Evolutionary conservation across 2,113 vertebrate species (phyloP).

Genomic region (Crotalus tigris): DNA sequence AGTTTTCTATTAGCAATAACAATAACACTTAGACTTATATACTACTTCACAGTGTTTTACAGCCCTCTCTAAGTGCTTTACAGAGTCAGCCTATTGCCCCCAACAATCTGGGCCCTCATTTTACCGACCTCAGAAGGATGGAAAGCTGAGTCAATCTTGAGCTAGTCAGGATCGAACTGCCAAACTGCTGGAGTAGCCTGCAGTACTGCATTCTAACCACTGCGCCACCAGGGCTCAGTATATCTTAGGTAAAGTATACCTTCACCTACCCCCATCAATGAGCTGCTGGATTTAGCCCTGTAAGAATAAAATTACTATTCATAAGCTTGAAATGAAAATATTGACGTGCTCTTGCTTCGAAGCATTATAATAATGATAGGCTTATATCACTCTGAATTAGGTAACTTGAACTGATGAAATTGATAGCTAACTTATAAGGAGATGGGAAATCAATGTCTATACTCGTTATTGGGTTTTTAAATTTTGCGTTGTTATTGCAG

Average conservation of each 20-base stretch:
- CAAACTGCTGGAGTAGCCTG: too few relatives aligned
- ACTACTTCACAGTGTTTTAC: too few relatives aligned
- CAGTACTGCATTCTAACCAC: too few relatives aligned
- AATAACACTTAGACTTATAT: too few relatives aligned
- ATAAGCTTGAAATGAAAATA: not conserved
- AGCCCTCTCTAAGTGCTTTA: too few relatives aligned
- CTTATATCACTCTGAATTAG: not conserved
- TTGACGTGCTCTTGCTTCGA: not conserved
- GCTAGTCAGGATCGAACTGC: too few relatives aligned
- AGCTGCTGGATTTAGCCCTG: not conserved
- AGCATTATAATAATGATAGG: not conserved
- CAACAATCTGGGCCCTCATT: too few relatives aligned
- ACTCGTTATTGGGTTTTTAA: not conserved
- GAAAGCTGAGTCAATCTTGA: too few relatives aligned
- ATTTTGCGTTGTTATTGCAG: not conserved
- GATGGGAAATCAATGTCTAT: not conserved
- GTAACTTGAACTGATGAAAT: not conserved
- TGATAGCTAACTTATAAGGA: not conserved
- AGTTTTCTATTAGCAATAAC: not conserved
- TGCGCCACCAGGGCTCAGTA: not conserved
- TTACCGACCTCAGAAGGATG: too few relatives aligned
- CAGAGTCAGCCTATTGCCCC: too few relatives aligned
- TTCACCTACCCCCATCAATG: not conserved
- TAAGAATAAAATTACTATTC: not conserved
- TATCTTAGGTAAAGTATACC: not conserved